Percentiles rank a stretch among this genome's conserved stretches.
These are phyloP conservation scores for Drosophila affinis DNA, from an alignment of 2,888 invertebrate genomes.

Conservation along the genomic window DNA sequence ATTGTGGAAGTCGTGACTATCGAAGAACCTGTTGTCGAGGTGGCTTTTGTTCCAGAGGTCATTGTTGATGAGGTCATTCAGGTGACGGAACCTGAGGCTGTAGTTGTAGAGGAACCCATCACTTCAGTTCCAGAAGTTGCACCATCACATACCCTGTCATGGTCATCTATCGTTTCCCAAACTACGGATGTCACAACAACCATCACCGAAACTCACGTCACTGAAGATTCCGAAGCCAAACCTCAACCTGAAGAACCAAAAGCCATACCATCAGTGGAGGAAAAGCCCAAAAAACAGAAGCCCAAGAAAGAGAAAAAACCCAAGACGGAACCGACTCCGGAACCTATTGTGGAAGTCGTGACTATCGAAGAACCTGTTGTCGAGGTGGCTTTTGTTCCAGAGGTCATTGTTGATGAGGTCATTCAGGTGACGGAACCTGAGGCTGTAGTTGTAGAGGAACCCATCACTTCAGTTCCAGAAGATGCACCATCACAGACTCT, in stretches of 20 bases:
- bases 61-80: background rate
- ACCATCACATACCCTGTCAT: conserved; percentile 33
- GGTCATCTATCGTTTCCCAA: conserved; percentile 58
- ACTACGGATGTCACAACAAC: conserved; percentile 12
- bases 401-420: background rate
- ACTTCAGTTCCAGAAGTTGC: background rate
- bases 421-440: conserved; percentile 2
- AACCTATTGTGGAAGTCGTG: background rate
- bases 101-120: background rate
- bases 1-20: background rate
- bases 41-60: background rate
- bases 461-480: background rate
- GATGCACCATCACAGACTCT: conserved; percentile 8
- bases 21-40: conserved; percentile 4
- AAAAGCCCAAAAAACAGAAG: too few relatives aligned
- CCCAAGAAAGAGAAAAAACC: too few relatives aligned
- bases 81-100: conserved; percentile 4
- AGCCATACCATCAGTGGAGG: too few relatives aligned
- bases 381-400: background rate
- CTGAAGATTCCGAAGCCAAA: conserved; percentile 40
- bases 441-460: background rate
- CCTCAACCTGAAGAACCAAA: conserved; percentile 1
- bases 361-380: conserved; percentile 1
- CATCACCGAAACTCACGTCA: background rate
- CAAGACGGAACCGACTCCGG: too few relatives aligned